Conservation (phyloP, 2,113 vertebrate genomes). For the Vanacampus margaritifer region DNA sequence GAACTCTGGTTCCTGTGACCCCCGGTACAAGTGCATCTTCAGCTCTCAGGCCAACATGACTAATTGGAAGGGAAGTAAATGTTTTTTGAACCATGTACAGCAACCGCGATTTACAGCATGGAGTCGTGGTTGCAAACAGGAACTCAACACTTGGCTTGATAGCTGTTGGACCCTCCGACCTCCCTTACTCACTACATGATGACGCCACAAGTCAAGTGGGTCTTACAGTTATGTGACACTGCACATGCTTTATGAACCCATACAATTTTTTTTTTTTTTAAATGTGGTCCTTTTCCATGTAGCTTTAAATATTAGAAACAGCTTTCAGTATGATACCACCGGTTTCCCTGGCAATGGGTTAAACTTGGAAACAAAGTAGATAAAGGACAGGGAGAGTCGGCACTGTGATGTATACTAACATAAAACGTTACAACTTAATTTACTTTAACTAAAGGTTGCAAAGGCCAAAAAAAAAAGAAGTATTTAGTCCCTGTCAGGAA, state of each 20-base stretch:
- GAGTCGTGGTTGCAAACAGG: constrained; percentile 9
- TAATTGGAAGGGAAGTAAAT: constrained; percentile 8
- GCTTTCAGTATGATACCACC: not conserved
- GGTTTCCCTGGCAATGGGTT: not conserved
- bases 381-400: not conserved
- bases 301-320: not conserved
- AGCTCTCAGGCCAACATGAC: not conserved
- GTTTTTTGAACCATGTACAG: not conserved
- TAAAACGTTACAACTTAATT: too few relatives aligned
- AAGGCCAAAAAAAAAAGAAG: too few relatives aligned
- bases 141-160: constrained; percentile 1
- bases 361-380: not conserved
- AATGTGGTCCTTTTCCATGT: not conserved
- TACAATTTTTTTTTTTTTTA: too few relatives aligned
- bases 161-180: not conserved
- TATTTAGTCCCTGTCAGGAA: too few relatives aligned
- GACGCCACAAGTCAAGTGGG: not conserved
- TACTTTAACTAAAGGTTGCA: too few relatives aligned
- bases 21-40: constrained; percentile 5
- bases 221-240: not conserved
- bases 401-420: too few relatives aligned
- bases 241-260: not conserved
- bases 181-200: not conserved
- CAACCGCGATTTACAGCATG: not conserved
- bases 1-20: not conserved